These are phyloP conservation scores for Dicerorhinus sumatrensis DNA, from an alignment of 2,113 vertebrate species.

Conservation along the genomic window DNA sequence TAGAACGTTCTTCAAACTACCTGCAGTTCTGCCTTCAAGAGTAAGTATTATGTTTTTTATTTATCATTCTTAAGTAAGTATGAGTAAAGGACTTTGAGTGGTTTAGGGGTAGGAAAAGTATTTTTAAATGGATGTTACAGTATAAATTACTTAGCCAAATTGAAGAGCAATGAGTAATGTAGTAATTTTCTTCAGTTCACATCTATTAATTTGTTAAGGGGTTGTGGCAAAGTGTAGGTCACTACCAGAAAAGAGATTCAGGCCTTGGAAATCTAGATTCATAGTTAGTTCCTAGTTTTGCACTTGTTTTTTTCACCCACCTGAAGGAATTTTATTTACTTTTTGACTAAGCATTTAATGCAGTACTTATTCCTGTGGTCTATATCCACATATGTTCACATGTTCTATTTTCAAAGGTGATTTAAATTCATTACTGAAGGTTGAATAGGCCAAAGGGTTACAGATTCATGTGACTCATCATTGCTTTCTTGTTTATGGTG, in stretches of 20 bases:
- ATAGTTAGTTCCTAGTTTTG: not conserved
- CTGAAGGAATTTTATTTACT: not conserved
- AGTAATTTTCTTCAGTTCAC: not conserved
- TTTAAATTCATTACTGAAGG: conserved; percentile 43
- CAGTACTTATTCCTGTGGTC: not conserved
- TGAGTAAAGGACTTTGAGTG: not conserved
- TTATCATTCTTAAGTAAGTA: not conserved
- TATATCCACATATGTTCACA: not conserved
- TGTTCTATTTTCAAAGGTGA: conserved; percentile 48
- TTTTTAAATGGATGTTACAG: not conserved
- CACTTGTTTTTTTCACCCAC: not conserved
- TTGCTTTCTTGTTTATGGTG: conserved; percentile 3
- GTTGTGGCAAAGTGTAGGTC: not conserved
- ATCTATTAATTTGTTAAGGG: not conserved
- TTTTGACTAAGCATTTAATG: conserved; percentile 5
- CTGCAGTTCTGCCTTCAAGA: not conserved
- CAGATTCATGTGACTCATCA: not conserved
- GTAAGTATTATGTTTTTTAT: not conserved
- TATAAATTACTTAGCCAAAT: not conserved
- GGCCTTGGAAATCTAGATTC: not conserved
- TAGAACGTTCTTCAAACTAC: not conserved
- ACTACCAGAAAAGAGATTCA: not conserved
- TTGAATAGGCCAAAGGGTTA: not conserved
- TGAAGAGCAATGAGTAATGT: not conserved
- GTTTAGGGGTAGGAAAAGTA: not conserved